Evolutionary conservation across 2,888 invertebrate genomes (phyloP).

Genomic region (Opisthograptis luteolata): DNA sequence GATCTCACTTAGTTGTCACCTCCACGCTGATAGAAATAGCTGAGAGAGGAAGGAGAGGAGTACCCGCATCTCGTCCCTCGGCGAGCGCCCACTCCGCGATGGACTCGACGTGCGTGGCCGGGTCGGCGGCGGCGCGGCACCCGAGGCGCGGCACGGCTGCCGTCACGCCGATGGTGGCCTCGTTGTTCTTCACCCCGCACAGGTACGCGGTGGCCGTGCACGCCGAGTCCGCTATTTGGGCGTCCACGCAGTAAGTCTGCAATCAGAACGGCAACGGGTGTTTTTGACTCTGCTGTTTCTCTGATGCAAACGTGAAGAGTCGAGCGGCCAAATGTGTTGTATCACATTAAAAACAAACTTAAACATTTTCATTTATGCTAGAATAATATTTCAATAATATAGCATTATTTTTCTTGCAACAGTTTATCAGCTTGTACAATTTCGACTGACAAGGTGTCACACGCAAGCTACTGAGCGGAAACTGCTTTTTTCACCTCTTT

Average conservation of each 20-base stretch:
- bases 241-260: conserved; percentile 84
- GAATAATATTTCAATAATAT: no score
- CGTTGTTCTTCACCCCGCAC: conserved; percentile 87
- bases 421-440: no score
- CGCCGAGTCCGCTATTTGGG: conserved; percentile 89
- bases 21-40: no score
- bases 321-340: no score
- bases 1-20: not conserved
- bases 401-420: no score
- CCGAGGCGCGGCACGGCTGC: conserved; percentile 83
- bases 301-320: no score
- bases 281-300: not conserved
- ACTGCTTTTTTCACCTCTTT: no score
- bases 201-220: conserved; percentile 88
- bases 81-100: conserved; percentile 87
- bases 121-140: conserved; percentile 81
- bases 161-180: conserved; percentile 87
- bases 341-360: no score
- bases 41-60: no score
- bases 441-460: no score
- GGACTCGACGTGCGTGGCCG: conserved; percentile 83
- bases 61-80: conserved; percentile 62
- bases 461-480: no score
- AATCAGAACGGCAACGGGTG: not conserved
- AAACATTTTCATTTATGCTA: no score